phyloP scores from a whole-genome alignment of 1,140 invertebrate species.

The Drosophila bifasciata region DNA sequence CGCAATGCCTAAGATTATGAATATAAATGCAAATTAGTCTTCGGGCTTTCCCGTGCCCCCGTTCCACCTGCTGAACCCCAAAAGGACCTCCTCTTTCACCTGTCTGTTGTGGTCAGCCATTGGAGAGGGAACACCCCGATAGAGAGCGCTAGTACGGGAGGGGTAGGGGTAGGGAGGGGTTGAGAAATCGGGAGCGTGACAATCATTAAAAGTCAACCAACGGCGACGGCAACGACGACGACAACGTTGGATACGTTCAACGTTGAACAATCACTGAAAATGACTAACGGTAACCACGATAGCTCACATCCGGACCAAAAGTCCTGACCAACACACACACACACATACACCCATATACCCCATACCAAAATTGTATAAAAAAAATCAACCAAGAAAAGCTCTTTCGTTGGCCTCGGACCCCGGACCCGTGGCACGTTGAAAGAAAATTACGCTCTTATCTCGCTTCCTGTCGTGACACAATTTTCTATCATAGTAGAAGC shows the following conservation, averaged over 20 bases:
- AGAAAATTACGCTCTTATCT: conserved; percentile 84
- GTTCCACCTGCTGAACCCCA: background rate
- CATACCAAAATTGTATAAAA: too few species aligned
- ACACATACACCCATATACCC: background rate
- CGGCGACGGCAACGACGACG: conserved; percentile 46
- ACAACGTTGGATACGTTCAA: conserved; percentile 59
- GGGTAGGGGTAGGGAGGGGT: background rate
- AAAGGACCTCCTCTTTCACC: conserved; percentile 37
- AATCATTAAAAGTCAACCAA: conserved; percentile 80
- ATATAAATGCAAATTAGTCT: conserved; percentile 82
- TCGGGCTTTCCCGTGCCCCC: conserved; percentile 12
- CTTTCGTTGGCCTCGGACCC: too few species aligned
- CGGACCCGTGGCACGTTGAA: conserved; percentile 64
- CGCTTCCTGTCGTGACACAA: conserved; percentile 84
- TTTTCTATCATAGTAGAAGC: conserved; percentile 77
- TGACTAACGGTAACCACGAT: conserved; percentile 82
- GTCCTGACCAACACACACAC: conserved; percentile 28
- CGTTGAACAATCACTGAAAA: conserved; percentile 81
- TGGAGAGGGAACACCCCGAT: background rate
- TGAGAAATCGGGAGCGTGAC: conserved; percentile 69
- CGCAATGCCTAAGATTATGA: conserved; percentile 79
- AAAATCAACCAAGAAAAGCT: conserved; percentile 44
- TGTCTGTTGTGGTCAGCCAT: conserved; percentile 58
- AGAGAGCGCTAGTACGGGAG: background rate
- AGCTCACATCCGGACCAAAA: conserved; percentile 73